A percentile compares a stretch with the other conserved stretches of the same genome.
These are phyloP conservation scores for Cepphus grylle DNA, from an alignment of 2,113 vertebrate species.

Conservation along the genomic window DNA sequence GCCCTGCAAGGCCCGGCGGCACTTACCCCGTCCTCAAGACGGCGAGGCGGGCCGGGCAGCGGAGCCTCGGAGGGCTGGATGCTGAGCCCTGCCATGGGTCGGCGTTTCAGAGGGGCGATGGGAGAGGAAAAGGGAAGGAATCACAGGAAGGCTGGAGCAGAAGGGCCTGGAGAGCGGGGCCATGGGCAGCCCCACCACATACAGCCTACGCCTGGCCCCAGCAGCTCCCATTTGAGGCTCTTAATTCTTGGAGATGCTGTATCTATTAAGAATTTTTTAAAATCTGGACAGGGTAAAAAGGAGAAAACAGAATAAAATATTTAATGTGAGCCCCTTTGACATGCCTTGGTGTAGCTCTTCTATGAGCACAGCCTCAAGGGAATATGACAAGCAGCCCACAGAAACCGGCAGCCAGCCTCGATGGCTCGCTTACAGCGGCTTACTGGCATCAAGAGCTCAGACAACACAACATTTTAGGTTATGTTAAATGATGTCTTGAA, in stretches of 20 bases:
- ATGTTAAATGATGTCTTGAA: neutral
- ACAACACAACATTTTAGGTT: neutral
- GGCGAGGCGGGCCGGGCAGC: no score
- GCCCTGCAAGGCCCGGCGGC: neutral
- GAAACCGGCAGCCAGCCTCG: rapidly evolving
- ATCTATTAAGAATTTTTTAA: neutral
- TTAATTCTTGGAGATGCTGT: neutral
- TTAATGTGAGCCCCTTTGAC: neutral
- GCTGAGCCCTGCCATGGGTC: no score
- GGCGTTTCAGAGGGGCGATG: rapidly evolving
- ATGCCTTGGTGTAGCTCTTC: neutral
- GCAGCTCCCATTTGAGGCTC: neutral
- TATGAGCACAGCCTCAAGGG: neutral
- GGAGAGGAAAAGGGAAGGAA: neutral
- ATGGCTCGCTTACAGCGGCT: neutral
- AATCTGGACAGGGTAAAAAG: neutral
- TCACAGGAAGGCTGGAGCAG: neutral
- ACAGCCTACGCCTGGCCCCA: neutral
- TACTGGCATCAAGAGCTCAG: neutral
- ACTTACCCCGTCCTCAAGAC: rapidly evolving
- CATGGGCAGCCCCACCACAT: rapidly evolving
- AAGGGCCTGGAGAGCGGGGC: neutral
- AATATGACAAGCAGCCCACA: neutral
- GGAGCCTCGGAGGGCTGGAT: no score
- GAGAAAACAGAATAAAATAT: neutral